Evolutionary conservation across 2,797 vertebrate species (phyloP).

Genomic region (Liparis tanakae): DNA sequence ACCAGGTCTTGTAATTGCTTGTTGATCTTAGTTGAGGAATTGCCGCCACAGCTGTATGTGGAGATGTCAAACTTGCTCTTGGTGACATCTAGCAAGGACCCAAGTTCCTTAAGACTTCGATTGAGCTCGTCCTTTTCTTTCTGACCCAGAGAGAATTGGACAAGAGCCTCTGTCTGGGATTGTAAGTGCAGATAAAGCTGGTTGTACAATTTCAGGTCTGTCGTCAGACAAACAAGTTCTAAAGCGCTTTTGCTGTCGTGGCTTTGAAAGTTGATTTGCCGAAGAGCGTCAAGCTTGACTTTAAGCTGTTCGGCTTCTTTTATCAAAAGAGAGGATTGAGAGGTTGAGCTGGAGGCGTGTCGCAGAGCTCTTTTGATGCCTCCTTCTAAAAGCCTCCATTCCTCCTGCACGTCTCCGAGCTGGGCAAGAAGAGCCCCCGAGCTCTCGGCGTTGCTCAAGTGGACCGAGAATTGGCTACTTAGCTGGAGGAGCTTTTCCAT

Average conservation of each 20-base stretch:
- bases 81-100: conserved; percentile 74
- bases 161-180: conserved; percentile 80
- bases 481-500: conserved; percentile 79
- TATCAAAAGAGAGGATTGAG: conserved; percentile 79
- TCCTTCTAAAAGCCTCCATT: conserved; percentile 85
- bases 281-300: conserved; percentile 74
- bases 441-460: conserved; percentile 83
- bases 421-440: conserved; percentile 85
- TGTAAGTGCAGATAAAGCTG: conserved; percentile 80
- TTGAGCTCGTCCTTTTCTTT: conserved; percentile 84
- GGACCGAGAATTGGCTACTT: conserved; percentile 80
- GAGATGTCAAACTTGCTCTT: conserved; percentile 63
- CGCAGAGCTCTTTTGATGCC: conserved; percentile 81
- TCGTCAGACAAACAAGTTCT: conserved; percentile 64
- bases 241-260: conserved; percentile 52
- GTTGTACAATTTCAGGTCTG: conserved; percentile 82
- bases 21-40: conserved; percentile 69
- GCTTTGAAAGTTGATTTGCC: conserved; percentile 43
- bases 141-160: conserved; percentile 85
- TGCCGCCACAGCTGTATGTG: conserved; percentile 25
- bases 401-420: conserved; percentile 84
- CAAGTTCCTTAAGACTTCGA: conserved; percentile 77
- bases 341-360: conserved; percentile 74
- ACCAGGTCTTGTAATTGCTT: conserved; percentile 82
- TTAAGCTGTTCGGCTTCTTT: conserved; percentile 76